Percentiles rank a stretch among this genome's conserved stretches.
phyloP scores from a whole-genome alignment of 1,140 invertebrate species.

The Diachasma alloeum region DNA sequence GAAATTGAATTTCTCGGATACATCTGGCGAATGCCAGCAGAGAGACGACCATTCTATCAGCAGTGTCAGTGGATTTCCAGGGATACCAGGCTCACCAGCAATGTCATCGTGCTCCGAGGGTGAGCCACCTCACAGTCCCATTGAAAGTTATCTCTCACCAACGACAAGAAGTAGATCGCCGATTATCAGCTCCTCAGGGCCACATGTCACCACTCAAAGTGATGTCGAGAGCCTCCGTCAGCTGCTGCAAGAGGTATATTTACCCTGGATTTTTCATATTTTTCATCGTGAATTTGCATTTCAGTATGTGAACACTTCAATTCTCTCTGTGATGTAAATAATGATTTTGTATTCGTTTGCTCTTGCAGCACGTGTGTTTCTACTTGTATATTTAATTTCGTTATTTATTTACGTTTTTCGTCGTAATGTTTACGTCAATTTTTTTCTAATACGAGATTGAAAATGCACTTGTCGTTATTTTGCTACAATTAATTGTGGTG shows the following conservation, averaged over 20 bases:
- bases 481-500: too few relatives aligned
- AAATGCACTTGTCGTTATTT: too few relatives aligned
- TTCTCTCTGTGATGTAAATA: not conserved
- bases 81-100: constrained; percentile 56
- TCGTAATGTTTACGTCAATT: not conserved
- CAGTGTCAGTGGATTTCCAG: constrained; percentile 38
- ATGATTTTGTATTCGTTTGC: not conserved
- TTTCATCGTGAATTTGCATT: constrained; percentile 2
- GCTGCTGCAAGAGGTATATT: constrained; percentile 58
- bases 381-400: not conserved
- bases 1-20: constrained; percentile 56
- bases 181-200: constrained; percentile 54
- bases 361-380: not conserved
- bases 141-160: constrained; percentile 53
- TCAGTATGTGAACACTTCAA: not conserved
- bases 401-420: not conserved
- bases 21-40: constrained; percentile 52
- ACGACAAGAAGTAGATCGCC: constrained; percentile 54
- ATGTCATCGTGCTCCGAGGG: constrained; percentile 62
- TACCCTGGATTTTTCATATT: not conserved
- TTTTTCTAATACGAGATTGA: too few relatives aligned
- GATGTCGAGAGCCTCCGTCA: constrained; percentile 58
- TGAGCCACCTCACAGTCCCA: constrained; percentile 58
- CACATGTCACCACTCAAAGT: constrained; percentile 50
- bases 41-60: constrained; percentile 47